Evolutionary conservation across 2,888 invertebrate species (phyloP), one percentile per base, ranked within the genome.

Genomic region (Patella pellucida): DNA sequence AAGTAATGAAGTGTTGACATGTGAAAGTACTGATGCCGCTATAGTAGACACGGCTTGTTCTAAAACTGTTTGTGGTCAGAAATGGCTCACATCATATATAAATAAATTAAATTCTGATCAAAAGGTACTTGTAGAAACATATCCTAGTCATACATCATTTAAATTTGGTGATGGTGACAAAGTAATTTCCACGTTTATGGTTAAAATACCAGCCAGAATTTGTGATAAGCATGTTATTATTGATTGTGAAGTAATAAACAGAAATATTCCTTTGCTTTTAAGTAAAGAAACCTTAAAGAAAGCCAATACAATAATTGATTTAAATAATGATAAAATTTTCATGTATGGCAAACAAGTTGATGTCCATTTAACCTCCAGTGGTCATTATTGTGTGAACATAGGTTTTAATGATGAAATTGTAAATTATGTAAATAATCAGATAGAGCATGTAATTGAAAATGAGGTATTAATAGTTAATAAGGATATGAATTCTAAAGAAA

Each of bases 161-260:
- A 70, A 54, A 19, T 78, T 78, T 76, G 76, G 74, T 68, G 76
- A 76, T 74, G 76, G 76, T 62, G 69, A n/a, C 11, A 54, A 72
- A 23, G 50, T 71, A n/a, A 31, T 51, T 11, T 72, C 74, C 2
- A 16, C 15, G n/a, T 27, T 73, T 51, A 68, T 69, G 19, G 76
- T 76, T 14, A 69, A 3, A 2, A n/a, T 78, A 16, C 78, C 74
- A 12, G 76, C 69, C 19, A 51, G 31, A n/a, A 69, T 76, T 52
- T 74, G 69, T 5, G 27, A 27, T 16, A 72, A 52, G 1, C 52
- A 67, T 67, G 73, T 70, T 52, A 19, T 68, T 27, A 74, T 72
- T 50, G 69, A 71, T 15, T 56, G 56, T 50, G 78, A 76, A 69
- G 76, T 78, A 1, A 72, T 76, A 4, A 50, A 72, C 41, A 56